Percentiles rank a stretch among this genome's conserved stretches.
phyloP scores from a whole-genome alignment of 2,888 invertebrate species.

The Pogonocherus hispidulus region DNA sequence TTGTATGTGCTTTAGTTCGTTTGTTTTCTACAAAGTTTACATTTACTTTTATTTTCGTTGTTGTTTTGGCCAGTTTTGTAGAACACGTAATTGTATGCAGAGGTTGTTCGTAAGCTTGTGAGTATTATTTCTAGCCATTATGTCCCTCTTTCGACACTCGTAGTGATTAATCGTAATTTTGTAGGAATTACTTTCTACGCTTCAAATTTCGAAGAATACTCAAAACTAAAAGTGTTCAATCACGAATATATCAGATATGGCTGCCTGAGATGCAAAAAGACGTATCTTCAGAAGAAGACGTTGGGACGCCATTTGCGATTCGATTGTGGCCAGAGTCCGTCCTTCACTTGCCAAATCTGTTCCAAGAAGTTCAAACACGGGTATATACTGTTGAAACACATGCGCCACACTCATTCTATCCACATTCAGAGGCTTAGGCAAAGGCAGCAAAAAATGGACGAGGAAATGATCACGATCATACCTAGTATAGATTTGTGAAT shows the following conservation, averaged over 20 bases:
- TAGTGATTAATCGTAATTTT: slow-evolving; percentile 49
- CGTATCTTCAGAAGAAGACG: slow-evolving; percentile 66
- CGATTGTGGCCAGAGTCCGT: slow-evolving; percentile 68
- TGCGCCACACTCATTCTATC: slow-evolving; percentile 62
- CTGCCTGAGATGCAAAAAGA: slow-evolving; percentile 63
- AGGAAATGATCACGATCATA: slow-evolving; percentile 42
- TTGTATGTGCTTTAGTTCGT: not conserved
- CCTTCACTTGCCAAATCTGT: slow-evolving; percentile 63
- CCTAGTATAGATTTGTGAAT: slow-evolving; percentile 40
- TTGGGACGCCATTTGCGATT: slow-evolving; percentile 68
- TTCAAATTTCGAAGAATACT: slow-evolving; percentile 64
- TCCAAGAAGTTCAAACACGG: slow-evolving; percentile 63
- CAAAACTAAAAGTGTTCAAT: slow-evolving; percentile 61
- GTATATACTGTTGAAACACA: slow-evolving; percentile 63
- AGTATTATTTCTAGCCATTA: slow-evolving; percentile 42
- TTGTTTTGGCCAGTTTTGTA: slow-evolving; percentile 29
- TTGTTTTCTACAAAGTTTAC: not conserved
- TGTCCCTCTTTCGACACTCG: not conserved
- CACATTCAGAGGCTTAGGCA: slow-evolving; percentile 57
- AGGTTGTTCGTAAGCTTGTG: slow-evolving; percentile 45
- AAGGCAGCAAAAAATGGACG: slow-evolving; percentile 47
- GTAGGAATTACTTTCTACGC: slow-evolving; percentile 61
- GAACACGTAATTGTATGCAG: slow-evolving; percentile 22
- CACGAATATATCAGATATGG: slow-evolving; percentile 61
- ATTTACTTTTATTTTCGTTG: not conserved